Conservation (phyloP, 1,140 invertebrate genomes). For the Drosophila watanabei region DNA sequence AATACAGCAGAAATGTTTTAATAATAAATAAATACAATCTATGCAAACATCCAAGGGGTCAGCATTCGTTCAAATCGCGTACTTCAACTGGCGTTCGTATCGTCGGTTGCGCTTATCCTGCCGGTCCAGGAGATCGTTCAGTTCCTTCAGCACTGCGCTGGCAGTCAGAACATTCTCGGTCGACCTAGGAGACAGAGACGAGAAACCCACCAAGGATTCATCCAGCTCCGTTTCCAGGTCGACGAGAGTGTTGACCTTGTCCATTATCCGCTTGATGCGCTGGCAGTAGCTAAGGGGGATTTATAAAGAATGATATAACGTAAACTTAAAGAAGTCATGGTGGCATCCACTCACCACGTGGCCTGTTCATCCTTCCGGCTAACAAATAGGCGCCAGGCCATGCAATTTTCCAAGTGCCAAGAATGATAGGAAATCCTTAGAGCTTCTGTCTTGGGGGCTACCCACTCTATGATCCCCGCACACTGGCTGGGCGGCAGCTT, state of each 20-base stretch:
- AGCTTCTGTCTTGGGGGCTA: neutral
- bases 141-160: conserved; percentile 29
- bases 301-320: neutral
- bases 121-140: conserved; percentile 41
- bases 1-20: conserved; percentile 68
- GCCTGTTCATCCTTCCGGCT: conserved; percentile 10
- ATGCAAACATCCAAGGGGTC: conserved; percentile 58
- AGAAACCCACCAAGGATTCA: neutral
- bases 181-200: neutral
- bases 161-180: conserved; percentile 25
- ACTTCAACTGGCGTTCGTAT: conserved; percentile 7
- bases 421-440: conserved; percentile 7
- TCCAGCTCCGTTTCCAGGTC: neutral
- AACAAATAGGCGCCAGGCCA: conserved; percentile 6
- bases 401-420: conserved; percentile 62
- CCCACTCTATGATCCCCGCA: conserved; percentile 18
- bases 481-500: neutral
- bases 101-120: conserved; percentile 34
- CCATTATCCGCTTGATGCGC: conserved; percentile 53
- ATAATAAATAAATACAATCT: conserved; percentile 69
- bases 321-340: neutral
- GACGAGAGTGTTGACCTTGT: conserved; percentile 28
- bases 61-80: conserved; percentile 10
- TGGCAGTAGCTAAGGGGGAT: conserved; percentile 30
- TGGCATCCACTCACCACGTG: conserved; percentile 43